phyloP scores from a whole-genome alignment of 2,797 vertebrate genomes.

The Neopelma chrysocephalum region DNA sequence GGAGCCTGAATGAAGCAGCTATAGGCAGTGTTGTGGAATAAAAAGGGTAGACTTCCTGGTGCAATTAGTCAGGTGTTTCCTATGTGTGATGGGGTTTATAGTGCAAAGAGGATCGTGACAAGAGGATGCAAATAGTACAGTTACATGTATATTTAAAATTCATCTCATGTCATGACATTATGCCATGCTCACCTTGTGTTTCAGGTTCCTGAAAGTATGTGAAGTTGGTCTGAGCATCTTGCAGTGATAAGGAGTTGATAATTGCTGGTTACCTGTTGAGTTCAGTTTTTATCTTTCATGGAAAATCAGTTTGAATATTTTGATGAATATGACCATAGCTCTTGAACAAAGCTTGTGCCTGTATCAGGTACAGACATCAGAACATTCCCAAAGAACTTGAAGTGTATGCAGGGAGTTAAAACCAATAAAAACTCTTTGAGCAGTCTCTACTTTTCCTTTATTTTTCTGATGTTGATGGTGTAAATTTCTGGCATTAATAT shows the following conservation, averaged over 20 bases:
- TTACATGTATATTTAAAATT: background rate
- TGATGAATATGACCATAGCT: background rate
- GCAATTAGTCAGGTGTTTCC: background rate
- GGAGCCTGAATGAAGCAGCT: background rate
- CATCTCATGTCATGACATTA: rapidly evolving
- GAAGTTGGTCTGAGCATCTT: background rate
- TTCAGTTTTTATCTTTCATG: background rate
- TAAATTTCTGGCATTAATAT: background rate
- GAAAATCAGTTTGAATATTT: background rate
- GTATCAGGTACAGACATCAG: background rate
- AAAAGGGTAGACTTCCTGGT: background rate
- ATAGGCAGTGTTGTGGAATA: background rate
- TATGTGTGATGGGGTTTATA: background rate
- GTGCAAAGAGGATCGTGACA: background rate
- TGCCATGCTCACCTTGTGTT: background rate
- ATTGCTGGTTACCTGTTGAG: background rate
- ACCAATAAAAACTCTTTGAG: background rate
- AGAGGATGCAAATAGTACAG: background rate
- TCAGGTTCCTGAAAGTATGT: background rate
- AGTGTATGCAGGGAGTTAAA: background rate
- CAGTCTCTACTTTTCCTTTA: background rate
- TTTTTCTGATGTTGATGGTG: background rate
- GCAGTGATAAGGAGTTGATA: background rate
- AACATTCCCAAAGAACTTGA: background rate
- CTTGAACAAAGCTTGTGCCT: background rate